Base-by-base conservation (phyloP, 1,140 invertebrate species). In the Acromyrmex echinatior region DNA sequence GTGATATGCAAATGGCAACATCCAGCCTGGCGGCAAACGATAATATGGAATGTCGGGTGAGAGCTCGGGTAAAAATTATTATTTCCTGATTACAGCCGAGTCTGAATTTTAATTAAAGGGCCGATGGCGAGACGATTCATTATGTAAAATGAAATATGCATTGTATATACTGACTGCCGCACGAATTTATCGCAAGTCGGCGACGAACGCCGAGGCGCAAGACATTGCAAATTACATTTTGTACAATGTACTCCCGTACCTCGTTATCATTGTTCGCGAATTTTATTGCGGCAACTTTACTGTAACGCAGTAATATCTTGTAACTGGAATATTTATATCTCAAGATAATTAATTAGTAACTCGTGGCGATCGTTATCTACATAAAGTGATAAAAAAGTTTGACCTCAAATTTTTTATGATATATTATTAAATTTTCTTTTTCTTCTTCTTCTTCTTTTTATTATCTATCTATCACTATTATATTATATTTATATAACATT, bases 81-180 rank as follows among this genome's bases (percentile, higher is more conserved):
- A 63, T 88, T 88, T 90, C 78, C 77, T 88, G 87, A 90, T 90
- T 88, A 87, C 78, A 63, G 53, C 21, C 73, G 81, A 5, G 60
- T 70, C 88, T 87, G 86, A 87, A 89, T 91, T 91, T 91, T 91
- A 91, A 91, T 91, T 91, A 87, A 89, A 89, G 77, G 68, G 77
- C 56, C 80, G 68, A 65, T 63, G 79, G 68, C 86, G 86, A 70
- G 79, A 49, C 73, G 73, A 87, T 91, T 91, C 71, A 89, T 91
- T 91, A 91, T 86, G 87, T 82, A 79, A 28, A 86, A 89, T 87
- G 90, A 91, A 91, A 91, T 91, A 89, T 89, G 82, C 86, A 87
- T 89, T 87, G 86, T 87, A 73, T 86, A 86, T 80, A 81, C 88
- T 71, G 88, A 86, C 80, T 82, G 70, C 39, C 68, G 78, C 73